Evolutionary conservation across 2,113 vertebrate species (phyloP).

Genomic region (Hipposideros armiger): DNA sequence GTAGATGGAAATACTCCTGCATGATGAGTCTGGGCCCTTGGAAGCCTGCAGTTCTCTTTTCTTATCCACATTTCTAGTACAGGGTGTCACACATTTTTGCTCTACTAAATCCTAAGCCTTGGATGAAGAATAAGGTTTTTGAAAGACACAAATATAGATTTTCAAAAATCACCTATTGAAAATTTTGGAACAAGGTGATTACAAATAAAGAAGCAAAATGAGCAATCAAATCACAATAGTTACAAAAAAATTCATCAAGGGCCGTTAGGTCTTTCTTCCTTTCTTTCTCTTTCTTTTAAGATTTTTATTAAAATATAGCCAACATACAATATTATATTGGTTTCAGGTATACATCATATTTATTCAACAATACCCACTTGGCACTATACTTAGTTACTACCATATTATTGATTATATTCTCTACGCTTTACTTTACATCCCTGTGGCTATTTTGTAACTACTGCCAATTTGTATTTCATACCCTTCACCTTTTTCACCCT

Average conservation of each 20-base stretch:
- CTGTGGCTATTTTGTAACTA: too few species aligned
- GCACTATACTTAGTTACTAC: too few species aligned
- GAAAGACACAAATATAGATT: not conserved
- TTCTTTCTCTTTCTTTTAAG: too few species aligned
- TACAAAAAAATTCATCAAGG: not conserved
- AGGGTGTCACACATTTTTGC: not conserved
- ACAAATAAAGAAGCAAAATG: not conserved
- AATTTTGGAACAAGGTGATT: not conserved
- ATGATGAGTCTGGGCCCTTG: not conserved
- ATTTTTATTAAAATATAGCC: too few species aligned
- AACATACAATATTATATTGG: too few species aligned
- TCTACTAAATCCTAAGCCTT: not conserved
- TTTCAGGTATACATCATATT: too few species aligned
- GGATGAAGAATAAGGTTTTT: not conserved
- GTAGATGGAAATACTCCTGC: accelerated
- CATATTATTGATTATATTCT: too few species aligned
- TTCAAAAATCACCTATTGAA: not conserved
- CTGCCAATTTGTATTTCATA: too few species aligned
- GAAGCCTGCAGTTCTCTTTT: not conserved
- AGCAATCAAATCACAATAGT: not conserved
- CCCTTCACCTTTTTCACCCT: too few species aligned
- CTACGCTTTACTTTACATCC: too few species aligned
- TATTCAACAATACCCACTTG: too few species aligned
- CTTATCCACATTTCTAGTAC: not conserved
- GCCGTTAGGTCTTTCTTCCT: too few species aligned